phyloP scores from a whole-genome alignment of 2,797 vertebrate species.

The Amphiprion clarkii region DNA sequence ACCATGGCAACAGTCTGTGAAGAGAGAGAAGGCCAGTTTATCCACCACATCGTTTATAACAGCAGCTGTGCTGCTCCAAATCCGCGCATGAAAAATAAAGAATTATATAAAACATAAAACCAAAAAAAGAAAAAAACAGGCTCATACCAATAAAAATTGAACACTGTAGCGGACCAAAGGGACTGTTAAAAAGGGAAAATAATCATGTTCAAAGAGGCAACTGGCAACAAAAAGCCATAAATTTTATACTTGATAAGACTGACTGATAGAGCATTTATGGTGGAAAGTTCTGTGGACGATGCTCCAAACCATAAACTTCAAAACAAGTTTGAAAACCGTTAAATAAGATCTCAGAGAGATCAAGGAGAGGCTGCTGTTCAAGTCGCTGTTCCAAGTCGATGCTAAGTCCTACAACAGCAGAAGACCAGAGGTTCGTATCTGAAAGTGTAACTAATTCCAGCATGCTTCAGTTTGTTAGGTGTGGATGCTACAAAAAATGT shows the following conservation, averaged over 20 bases:
- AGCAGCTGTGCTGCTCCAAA: constrained; percentile 91
- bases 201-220: constrained; percentile 59
- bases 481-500: constrained; percentile 41
- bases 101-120: constrained; percentile 69
- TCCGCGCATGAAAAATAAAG: constrained; percentile 85
- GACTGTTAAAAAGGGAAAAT: constrained; percentile 51
- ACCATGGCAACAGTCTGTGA: constrained; percentile 86
- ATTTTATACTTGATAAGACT: constrained; percentile 22
- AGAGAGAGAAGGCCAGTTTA: constrained; percentile 86
- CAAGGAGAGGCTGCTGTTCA: constrained; percentile 78
- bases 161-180: constrained; percentile 56
- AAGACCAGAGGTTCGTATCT: constrained; percentile 23
- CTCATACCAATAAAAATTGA: constrained; percentile 61
- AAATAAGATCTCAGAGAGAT: constrained; percentile 90
- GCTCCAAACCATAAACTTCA: constrained; percentile 89
- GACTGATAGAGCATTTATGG: constrained; percentile 14
- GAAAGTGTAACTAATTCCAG: constrained; percentile 21
- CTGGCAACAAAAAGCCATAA: constrained; percentile 76
- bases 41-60: constrained; percentile 74
- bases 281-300: constrained; percentile 40
- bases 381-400: constrained; percentile 8
- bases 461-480: constrained; percentile 3
- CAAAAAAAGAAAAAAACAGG: constrained; percentile 57
- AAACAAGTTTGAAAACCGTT: constrained; percentile 91
- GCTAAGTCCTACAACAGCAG: constrained; percentile 32